These are phyloP conservation scores for Scaptomyza caliginosa DNA, from an alignment of 2,888 invertebrate genomes.

Conservation along the genomic window DNA sequence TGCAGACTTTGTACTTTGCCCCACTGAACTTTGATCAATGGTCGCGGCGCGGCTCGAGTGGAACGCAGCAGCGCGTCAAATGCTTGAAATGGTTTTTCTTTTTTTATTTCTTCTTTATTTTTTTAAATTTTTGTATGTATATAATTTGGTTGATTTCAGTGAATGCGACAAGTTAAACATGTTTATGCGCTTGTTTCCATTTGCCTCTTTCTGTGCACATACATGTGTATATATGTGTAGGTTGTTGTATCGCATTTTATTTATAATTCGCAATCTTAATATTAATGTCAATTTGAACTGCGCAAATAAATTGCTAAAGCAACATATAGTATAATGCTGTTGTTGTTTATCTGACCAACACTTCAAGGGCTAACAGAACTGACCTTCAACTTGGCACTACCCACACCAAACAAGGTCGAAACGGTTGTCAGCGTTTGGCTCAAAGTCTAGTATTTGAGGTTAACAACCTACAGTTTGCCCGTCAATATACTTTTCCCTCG, in stretches of 20 bases:
- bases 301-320: constrained; percentile 54
- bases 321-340: not conserved
- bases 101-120: constrained; percentile 1
- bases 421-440: not conserved
- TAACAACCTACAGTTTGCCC: not conserved
- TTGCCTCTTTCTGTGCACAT: not conserved
- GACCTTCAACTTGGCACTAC: constrained; percentile 39
- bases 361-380: not conserved
- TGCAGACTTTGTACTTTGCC: constrained; percentile 81
- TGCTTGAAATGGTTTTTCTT: constrained; percentile 47
- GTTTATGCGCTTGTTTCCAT: constrained; percentile 26
- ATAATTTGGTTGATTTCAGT: constrained; percentile 44
- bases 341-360: not conserved
- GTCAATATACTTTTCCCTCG: not conserved
- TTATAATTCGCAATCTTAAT: constrained; percentile 56
- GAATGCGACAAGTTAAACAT: constrained; percentile 41
- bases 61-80: constrained; percentile 45
- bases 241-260: constrained; percentile 36
- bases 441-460: not conserved
- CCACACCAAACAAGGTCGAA: constrained; percentile 9
- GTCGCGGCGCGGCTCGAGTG: constrained; percentile 34
- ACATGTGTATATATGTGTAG: constrained; percentile 6
- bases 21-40: constrained; percentile 79
- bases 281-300: constrained; percentile 50
- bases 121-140: constrained; percentile 14